phyloP scores from a whole-genome alignment of 2,888 invertebrate genomes.

The Kryphioiulus occultus region DNA sequence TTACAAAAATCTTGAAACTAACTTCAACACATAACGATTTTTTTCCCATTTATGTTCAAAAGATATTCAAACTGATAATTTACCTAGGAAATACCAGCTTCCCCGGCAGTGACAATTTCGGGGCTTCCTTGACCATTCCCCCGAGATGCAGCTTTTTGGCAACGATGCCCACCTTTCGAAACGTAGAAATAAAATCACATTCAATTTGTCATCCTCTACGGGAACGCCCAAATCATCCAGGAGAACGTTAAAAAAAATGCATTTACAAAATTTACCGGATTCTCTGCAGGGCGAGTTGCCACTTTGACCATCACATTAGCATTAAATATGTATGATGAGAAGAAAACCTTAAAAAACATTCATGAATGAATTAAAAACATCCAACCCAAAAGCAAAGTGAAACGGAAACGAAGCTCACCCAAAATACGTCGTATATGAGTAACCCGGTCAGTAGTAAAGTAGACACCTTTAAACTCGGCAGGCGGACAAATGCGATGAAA shows the following conservation, averaged over 20 bases:
- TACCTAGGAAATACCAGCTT: constrained; percentile 89
- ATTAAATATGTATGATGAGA: constrained; percentile 97
- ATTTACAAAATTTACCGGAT: constrained; percentile 59
- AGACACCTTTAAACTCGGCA: constrained; percentile 95
- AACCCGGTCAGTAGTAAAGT: constrained; percentile 92
- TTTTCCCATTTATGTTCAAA: no score
- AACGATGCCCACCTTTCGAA: constrained; percentile 77
- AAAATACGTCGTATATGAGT: constrained; percentile 95
- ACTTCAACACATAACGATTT: no score
- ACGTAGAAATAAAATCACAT: constrained; percentile 35
- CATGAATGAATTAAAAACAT: not conserved
- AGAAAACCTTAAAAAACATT: constrained; percentile 72
- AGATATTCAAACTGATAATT: not conserved
- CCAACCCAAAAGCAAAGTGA: not conserved
- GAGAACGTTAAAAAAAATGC: not conserved
- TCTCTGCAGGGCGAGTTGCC: constrained; percentile 67
- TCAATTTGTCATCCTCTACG: not conserved
- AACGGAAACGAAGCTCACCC: constrained; percentile 69
- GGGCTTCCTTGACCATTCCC: constrained; percentile 88
- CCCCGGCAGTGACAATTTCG: constrained; percentile 93
- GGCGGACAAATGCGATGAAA: constrained; percentile 94
- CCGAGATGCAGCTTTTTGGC: constrained; percentile 91
- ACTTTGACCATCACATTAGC: constrained; percentile 99
- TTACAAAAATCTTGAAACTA: no score
- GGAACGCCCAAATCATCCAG: not conserved